Conservation (phyloP, 2,888 invertebrate species). For the Lamellibrachia columna region DNA sequence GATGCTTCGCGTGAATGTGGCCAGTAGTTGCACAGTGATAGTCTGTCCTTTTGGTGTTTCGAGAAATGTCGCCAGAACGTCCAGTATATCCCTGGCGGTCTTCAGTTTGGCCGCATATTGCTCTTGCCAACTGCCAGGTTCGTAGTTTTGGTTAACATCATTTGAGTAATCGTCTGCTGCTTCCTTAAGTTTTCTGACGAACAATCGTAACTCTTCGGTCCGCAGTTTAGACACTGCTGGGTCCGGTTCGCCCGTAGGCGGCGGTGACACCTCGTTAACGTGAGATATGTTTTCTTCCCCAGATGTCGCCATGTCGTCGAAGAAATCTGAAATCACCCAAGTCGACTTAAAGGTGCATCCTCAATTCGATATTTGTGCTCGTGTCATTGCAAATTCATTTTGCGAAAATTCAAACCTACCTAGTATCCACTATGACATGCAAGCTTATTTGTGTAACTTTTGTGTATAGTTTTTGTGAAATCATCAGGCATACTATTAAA, state of each 20-base stretch:
- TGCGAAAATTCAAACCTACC: too few relatives aligned
- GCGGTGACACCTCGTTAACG: not conserved
- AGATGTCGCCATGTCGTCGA: not conserved
- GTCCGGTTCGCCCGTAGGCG: not conserved
- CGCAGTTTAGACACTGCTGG: not conserved
- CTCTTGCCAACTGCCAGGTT: constrained; percentile 9
- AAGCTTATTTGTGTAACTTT: too few relatives aligned
- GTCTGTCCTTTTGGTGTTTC: not conserved
- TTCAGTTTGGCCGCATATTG: not conserved
- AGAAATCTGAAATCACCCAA: not conserved
- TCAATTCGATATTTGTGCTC: too few relatives aligned
- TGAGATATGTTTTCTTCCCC: not conserved
- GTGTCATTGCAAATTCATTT: too few relatives aligned
- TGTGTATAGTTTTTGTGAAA: too few relatives aligned
- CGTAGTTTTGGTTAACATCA: not conserved
- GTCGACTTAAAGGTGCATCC: too few relatives aligned
- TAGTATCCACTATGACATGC: too few relatives aligned
- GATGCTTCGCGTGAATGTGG: not conserved
- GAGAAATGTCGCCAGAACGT: not conserved
- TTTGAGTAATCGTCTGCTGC: not conserved
- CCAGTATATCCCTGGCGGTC: not conserved
- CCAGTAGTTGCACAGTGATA: not conserved
- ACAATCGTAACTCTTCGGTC: not conserved
- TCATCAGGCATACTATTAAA: too few relatives aligned
- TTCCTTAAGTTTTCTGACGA: not conserved